Base-by-base conservation (phyloP, 2,888 invertebrate species). In the Notodonta ziczac region DNA sequence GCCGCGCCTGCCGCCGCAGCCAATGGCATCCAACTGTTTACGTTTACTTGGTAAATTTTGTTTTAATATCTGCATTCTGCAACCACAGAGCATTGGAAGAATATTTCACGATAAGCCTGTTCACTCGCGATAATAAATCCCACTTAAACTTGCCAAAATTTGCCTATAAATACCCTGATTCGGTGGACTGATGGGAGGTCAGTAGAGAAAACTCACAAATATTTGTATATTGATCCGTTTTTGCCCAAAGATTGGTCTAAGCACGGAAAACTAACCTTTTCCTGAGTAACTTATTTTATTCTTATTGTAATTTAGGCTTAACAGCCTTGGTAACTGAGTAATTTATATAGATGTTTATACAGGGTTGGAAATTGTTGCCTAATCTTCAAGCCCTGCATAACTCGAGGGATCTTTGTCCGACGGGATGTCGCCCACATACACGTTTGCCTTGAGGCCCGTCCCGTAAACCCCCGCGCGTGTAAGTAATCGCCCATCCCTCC, bases 1-100 rank as follows among this genome's bases (percentile, higher is more conserved):
- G 77, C 77, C 83, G 79, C 76, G 83, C 82, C 84, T 79, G 76
- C 83, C 59, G 67, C 61, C 62, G 56, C 62, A 65, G 56, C 85
- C 84, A 84, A 84, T 84, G 48, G 62, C 63, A 63, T 61, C 66
- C 51, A 61, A 55, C 55, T 58, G 62, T 58, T 63, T 59, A 61
- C 63, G 62, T 63, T 63, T 65, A 67, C 72, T 75, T 74, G 65
- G 63, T 72, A 68, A 72, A 73, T 67, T 73, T 75, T 74, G 50
- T 50, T 50, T 50, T 66, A 63, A 64, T 69, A 70, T 72, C 76
- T 65, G 66, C 64, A 67, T 66, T 66, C 61, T 56, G 56, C 62
- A 70, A 70, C 7, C 35, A 35, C 5, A 35, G 35, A 35, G 35
- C 35, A 7, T 35, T 35, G 35, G 35, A 35, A 35, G 35, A 35